phyloP scores from a whole-genome alignment of 2,888 invertebrate species.

The Hirtodrosophila confusa region DNA sequence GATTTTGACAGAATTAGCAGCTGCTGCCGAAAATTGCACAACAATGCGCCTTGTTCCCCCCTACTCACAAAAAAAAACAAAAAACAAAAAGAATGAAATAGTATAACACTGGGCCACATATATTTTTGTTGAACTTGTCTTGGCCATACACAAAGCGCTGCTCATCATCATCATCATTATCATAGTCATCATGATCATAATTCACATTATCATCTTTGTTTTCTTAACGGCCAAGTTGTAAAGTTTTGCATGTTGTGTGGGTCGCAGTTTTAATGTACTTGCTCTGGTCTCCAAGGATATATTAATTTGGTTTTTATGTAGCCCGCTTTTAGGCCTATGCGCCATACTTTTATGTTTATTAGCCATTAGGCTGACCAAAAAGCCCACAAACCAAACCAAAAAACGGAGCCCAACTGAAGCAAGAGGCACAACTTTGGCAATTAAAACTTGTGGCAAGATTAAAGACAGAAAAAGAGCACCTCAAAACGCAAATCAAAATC shows the following conservation, averaged over 20 bases:
- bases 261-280: constrained; percentile 19
- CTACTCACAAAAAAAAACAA: background rate
- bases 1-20: constrained; percentile 79
- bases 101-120: background rate
- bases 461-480: constrained; percentile 9
- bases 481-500: background rate
- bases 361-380: constrained; percentile 68
- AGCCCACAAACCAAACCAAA: constrained; percentile 3
- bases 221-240: constrained; percentile 14
- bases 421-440: constrained; percentile 61
- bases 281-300: constrained; percentile 71
- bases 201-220: constrained; percentile 1
- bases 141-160: background rate
- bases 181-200: background rate
- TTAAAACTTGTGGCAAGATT: constrained; percentile 60
- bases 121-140: background rate
- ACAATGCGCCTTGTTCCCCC: constrained; percentile 19
- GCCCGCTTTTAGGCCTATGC: constrained; percentile 51
- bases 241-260: constrained; percentile 29
- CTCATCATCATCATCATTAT: background rate
- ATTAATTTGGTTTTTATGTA: constrained; percentile 76
- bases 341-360: constrained; percentile 68
- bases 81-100: constrained; percentile 1
- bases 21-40: constrained; percentile 74
- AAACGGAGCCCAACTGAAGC: background rate